These are phyloP conservation scores for Eulithis prunata DNA, from an alignment of 2,888 invertebrate species.

Conservation along the genomic window DNA sequence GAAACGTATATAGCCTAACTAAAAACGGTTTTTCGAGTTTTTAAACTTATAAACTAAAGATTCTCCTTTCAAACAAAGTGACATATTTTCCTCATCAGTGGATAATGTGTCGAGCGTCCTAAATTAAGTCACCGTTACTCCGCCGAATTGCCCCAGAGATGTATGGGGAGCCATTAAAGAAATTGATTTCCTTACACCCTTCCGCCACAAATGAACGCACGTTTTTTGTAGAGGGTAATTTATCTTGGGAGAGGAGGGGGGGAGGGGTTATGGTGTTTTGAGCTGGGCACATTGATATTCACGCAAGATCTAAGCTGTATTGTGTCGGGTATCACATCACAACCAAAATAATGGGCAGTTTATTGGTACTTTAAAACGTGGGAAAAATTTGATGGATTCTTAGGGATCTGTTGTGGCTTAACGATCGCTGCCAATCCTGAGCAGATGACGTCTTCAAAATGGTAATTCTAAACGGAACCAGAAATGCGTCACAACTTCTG, in stretches of 20 bases:
- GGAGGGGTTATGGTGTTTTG: constrained; percentile 3
- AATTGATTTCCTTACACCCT: constrained; percentile 44
- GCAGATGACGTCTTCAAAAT: no score
- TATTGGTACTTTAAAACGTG: no score
- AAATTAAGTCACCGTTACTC: constrained; percentile 36
- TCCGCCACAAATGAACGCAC: constrained; percentile 39
- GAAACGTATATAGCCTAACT: no score
- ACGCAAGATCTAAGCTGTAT: neutral
- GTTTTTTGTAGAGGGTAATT: constrained; percentile 28
- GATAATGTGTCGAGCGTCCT: constrained; percentile 27
- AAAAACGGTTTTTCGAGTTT: no score
- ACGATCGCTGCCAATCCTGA: no score
- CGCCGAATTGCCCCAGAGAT: constrained; percentile 33
- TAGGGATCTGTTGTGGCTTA: no score
- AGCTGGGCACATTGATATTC: constrained; percentile 7
- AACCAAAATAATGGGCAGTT: neutral
- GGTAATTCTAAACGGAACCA: no score
- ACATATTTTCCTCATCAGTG: constrained; percentile 1
- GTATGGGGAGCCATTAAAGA: constrained; percentile 37
- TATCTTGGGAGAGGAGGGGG: constrained; percentile 19
- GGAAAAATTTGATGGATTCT: no score
- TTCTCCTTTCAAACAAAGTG: neutral
- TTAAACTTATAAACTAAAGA: neutral
- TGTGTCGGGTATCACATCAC: neutral
- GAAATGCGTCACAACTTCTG: no score